Evolutionary conservation across 2,113 vertebrate genomes (phyloP), one percentile per base, ranked within the genome.

Genomic region (Rhombomys opimus): DNA sequence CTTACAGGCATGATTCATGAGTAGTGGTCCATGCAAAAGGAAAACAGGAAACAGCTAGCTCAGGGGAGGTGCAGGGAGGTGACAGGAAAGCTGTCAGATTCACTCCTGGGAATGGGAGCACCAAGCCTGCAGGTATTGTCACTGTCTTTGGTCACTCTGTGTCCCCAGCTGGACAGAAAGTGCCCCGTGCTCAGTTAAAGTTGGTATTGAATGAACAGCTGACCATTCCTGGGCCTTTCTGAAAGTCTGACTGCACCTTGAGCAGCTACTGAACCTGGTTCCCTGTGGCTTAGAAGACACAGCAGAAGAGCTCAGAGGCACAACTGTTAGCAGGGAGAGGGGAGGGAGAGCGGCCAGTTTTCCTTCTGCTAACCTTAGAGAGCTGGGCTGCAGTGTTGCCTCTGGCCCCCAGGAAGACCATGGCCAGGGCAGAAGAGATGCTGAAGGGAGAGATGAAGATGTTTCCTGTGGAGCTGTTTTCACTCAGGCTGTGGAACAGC

Each of bases 361-460:
- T 17, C 5, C 25, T 59, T 90, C 73, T 63, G 94, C 98, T 97
- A 75, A 99, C 99, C 98, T 99, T 98, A 88, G 98, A 89, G 30
- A 99, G 0, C 94, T 99, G 97, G 2, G 91, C 35, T 0, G 95
- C 97, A 2, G 98, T 99, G 23, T 97, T 67, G n/a, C 98, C 98
- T 95, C 17, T 97, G 87, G 98, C 22, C 80, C 98, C 99, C 87
- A 99, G 63, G 20, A 92, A 35, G 54, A 99, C 52, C 98, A 99
- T 98, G 59, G 98, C 98, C 94, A 99, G 20, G 0, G 98, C 98
- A 3, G 98, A 95, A 3, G 98, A 98, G 32, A 99, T 32, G 84
- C 98, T 98, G 57, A 98, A 0, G 27, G 99, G 98, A 1, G 99
- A 99, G 96, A 98, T 91, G 95, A 99, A 98, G 78, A 99, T 7